phyloP scores from a whole-genome alignment of 1,140 invertebrate genomes.

The Saccostrea echinata region DNA sequence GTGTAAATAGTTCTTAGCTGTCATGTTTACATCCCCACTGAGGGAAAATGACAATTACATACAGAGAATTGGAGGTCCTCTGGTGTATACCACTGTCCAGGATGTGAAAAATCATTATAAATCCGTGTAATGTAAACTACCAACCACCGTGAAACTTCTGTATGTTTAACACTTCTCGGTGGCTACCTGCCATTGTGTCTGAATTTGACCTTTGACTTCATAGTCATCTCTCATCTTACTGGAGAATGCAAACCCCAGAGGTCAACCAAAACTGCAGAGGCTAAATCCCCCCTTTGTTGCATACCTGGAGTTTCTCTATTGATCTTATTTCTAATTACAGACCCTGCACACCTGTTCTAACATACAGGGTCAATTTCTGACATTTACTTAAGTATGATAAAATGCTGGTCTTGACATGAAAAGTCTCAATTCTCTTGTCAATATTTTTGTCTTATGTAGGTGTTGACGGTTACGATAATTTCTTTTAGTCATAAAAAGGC shows the following conservation, averaged over 20 bases:
- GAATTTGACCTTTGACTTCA: neutral
- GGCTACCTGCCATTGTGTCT: neutral
- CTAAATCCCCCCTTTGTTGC: slow-evolving; percentile 29
- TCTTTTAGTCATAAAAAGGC: neutral
- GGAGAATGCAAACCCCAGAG: neutral
- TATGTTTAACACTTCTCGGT: neutral
- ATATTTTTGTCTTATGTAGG: neutral
- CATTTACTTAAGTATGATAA: neutral
- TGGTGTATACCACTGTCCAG: neutral
- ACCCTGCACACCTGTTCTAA: neutral
- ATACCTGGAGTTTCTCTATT: slow-evolving; percentile 24
- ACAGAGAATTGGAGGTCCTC: neutral
- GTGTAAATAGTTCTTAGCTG: neutral
- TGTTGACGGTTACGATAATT: neutral
- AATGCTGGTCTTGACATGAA: neutral
- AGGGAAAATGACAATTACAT: slow-evolving; percentile 1
- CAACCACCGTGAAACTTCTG: neutral
- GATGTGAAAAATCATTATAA: neutral
- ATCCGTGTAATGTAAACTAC: slow-evolving; percentile 8
- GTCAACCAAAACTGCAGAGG: neutral
- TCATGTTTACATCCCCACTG: slow-evolving; percentile 15
- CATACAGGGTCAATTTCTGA: neutral
- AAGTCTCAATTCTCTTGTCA: neutral
- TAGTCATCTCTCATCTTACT: neutral
- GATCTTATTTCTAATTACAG: neutral